Conservation (phyloP, 1,140 invertebrate species). For the Apis mellifera region DNA sequence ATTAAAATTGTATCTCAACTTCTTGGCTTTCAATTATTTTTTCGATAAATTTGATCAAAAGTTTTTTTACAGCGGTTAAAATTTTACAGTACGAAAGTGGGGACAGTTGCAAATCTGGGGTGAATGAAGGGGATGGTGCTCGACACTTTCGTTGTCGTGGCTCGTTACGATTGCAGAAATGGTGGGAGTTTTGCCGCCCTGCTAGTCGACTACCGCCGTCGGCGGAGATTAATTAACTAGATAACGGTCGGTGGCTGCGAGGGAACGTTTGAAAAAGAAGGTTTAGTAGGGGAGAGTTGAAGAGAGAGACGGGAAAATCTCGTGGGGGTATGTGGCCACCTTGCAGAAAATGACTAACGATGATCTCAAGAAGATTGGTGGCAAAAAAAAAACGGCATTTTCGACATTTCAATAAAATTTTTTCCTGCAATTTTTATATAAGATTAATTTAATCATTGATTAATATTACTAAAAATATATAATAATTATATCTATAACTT, state of each 20-base stretch:
- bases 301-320: slow-evolving; percentile 14
- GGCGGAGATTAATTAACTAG: slow-evolving; percentile 80
- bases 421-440: neutral
- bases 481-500: no score
- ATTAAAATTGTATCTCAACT: neutral
- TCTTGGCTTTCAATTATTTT: neutral
- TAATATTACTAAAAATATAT: neutral
- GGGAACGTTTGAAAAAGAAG: slow-evolving; percentile 49
- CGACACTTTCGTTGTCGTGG: slow-evolving; percentile 66
- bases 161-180: slow-evolving; percentile 62
- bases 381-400: neutral
- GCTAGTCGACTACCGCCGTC: slow-evolving; percentile 64
- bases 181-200: slow-evolving; percentile 66
- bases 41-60: neutral
- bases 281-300: neutral
- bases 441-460: neutral
- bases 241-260: slow-evolving; percentile 73
- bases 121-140: slow-evolving; percentile 34
- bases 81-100: slow-evolving; percentile 41
- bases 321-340: neutral
- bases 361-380: slow-evolving; percentile 1
- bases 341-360: neutral
- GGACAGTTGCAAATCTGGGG: slow-evolving; percentile 12
- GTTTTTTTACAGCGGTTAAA: slow-evolving; percentile 55
- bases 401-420: neutral